These are phyloP conservation scores for Heteromyza rotundicornis DNA, from an alignment of 2,888 invertebrate genomes.

Conservation along the genomic window DNA sequence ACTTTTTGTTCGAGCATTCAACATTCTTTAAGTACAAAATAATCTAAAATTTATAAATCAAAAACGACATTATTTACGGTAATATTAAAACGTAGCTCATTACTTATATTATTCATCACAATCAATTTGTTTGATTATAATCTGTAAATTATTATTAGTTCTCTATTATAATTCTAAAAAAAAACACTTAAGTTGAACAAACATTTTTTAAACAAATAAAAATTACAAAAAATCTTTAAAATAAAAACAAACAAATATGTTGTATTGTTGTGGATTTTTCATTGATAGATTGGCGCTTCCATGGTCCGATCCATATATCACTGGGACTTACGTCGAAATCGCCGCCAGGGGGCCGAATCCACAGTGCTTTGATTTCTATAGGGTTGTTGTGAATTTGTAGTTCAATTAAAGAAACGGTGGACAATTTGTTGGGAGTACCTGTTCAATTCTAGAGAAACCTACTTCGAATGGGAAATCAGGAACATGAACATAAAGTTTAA, in stretches of 20 bases:
- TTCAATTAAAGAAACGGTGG: no score
- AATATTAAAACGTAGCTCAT: neutral
- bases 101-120: neutral
- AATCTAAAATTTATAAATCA: slow-evolving; percentile 15
- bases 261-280: no score
- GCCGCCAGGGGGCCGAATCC: no score
- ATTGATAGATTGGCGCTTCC: no score
- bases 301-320: no score
- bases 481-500: no score
- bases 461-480: no score
- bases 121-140: slow-evolving; percentile 11
- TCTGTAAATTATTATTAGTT: slow-evolving; percentile 9
- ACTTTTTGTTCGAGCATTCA: slow-evolving; percentile 9
- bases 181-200: slow-evolving; percentile 20
- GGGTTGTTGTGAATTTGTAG: no score
- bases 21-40: slow-evolving; percentile 35
- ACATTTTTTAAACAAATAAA: slow-evolving; percentile 30
- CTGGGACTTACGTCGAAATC: no score
- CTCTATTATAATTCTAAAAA: slow-evolving; percentile 12
- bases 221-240: slow-evolving; percentile 32
- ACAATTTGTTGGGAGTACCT: no score
- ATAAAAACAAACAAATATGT: neutral
- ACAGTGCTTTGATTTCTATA: no score
- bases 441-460: no score
- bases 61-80: neutral